Evolutionary conservation across 1,140 invertebrate species (phyloP), one percentile per base, ranked within the genome.

Genomic region (Cardiocondyla obscurior): DNA sequence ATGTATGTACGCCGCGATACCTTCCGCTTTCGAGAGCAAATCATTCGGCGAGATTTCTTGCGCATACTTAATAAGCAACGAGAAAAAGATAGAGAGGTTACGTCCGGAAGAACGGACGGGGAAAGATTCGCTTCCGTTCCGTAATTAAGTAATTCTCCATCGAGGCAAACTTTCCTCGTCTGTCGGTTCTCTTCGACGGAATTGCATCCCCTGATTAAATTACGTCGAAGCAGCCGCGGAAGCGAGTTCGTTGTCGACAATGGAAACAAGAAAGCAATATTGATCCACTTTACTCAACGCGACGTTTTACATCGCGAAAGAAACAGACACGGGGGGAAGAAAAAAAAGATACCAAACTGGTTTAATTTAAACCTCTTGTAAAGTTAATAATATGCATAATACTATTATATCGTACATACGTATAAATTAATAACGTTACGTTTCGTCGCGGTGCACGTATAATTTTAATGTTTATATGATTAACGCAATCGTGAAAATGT

Each of bases 161-260:
- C 19, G 19, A 67, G 33, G 60, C 30, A 79, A 79, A 79, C 74
- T 79, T 77, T 76, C 39, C 57, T 76, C 49, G 62, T 67, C 74
- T 39, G 62, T 79, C 62, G 33, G 22, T 55, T 67, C 74, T 67
- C 74, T 79, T 79, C 74, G 62, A 79, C 36, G 62, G 62, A 79
- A 79, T 69, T 79, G 74, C 74, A 79, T 79, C 62, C 62, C 49
- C 25, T 79, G 62, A 79, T 79, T 79, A 67, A 69, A 79, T 79
- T 79, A 67, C 60, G 28, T 33, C 49, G 74, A 51, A 65, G 74
- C 60, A 77, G 65, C 74, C 62, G 46, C 74, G 62, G 74, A 79
- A 67, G 74, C 22, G 46, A 53, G 62, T 67, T 53, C 16, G 49
- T 12, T 39, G 16, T 55, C 60, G 60, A 67, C 46, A 64, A 64